Base-by-base conservation (phyloP, 2,888 invertebrate species). In the Drosophila engyochracea region DNA sequence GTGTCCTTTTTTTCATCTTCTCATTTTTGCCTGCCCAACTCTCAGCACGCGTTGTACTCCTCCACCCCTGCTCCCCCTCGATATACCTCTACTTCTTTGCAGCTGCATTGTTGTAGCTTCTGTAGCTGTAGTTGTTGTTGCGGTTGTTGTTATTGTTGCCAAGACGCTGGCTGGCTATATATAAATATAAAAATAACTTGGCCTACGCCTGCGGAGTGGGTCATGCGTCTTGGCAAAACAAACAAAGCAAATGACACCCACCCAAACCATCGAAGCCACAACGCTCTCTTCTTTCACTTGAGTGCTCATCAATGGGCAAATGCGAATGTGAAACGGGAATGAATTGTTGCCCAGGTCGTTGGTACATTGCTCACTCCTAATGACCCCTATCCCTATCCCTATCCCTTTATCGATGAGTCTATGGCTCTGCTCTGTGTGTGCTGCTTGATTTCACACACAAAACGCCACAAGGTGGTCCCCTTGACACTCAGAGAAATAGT, bases 181-280 rank as follows among this genome's bases (percentile, higher is more conserved):
- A 68, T 61, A 44, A 63, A 69, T 72, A 68, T 72, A 68, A 51
- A 73, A 62, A 75, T 55, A 78, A 47, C 69, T 70, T 62, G 63
- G 52, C 53, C 69, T 67, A 53, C 30, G 73, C 64, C 61, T 37
- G 12, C 28, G 64, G 59, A 69, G 60, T 39, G 47, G 19, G 52
- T 39, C 58, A 39, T 47, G 74, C 76, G 65, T 71, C 68, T 67
- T 77, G 84, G 62, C 74, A 80, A 83, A 76, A 81, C 68, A 82
- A 87, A 85, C 81, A 85, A 85, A 66, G 41, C 54, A 69, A 73
- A 63, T 79, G 90, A 85, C 85, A 85, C 90, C 90, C 85, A 76
- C 78, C 80, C 84, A 65, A 52, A 28, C 19, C 51, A 71, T 64
- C 65, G 16, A 39, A 39, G 31, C 72, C 64, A 33, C 70, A 68